Base-by-base conservation (phyloP, 2,797 vertebrate genomes). In the Aulostomus chinensis region DNA sequence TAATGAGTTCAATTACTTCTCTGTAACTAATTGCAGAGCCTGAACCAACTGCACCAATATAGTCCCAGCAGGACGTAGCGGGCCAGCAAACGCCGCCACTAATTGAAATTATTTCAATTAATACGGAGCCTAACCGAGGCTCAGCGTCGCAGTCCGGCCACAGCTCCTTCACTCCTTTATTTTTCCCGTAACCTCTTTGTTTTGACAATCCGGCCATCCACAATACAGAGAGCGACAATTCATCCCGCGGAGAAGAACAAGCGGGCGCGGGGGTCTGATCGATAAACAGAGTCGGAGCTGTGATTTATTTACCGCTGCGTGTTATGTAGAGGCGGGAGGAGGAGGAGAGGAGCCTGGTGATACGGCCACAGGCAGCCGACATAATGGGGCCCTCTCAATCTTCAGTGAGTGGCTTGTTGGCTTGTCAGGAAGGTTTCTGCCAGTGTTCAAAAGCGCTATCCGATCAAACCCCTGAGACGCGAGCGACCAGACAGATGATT, bases 251-350 rank as follows among this genome's bases (percentile, higher is more conserved):
- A 94, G 94, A 94, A 67, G 68, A 77, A 55, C 22, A 18, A 67
- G 55, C 47, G 38, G 47, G 48, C 71, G 68, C 1, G 20, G 93
- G 93, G 58, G 89, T 90, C 89, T 93, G 92, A 98, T 98, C 96
- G 94, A 98, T 98, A 96, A 94, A 93, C 93, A 92, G 92, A 93
- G 92, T n/a, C n/a, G n/a, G n/a, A n/a, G 87, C 90, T 91, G 92
- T 97, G 95, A 97, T 98, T 96, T 96, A 98, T 97, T 94, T 95
- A 94, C 93, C 92, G 88, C 92, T 90, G 93, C 87, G 93, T 93
- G 94, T 97, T 96, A 95, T 93, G 93, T 94, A 94, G 93, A 94
- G 93, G 93, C 92, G 92, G 59, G 51, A 55, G 69, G 38, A 41
- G 62, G 69, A 65, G 58, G 65, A 78, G 76, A 76, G 83, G 73